Percentiles rank a stretch among this genome's conserved stretches.
phyloP scores from a whole-genome alignment of 2,888 invertebrate species.

The Hipparchia sbordonii region DNA sequence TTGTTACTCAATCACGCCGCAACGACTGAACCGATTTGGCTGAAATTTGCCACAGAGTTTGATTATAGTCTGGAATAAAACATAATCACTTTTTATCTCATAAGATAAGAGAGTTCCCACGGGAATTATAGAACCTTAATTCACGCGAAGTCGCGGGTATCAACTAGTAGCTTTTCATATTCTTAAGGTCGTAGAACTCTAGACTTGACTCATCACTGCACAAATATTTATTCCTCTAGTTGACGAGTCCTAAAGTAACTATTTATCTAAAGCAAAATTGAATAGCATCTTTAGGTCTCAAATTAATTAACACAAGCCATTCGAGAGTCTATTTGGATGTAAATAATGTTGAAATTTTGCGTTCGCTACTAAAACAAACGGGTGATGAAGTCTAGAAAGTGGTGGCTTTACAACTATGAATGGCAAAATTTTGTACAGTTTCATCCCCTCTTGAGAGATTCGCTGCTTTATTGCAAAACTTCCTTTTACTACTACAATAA shows the following conservation, averaged over 20 bases:
- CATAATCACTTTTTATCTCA: too few relatives aligned
- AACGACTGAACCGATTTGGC: too few relatives aligned
- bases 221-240: too few relatives aligned
- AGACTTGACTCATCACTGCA: neutral
- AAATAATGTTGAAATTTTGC: neutral
- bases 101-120: too few relatives aligned
- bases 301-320: neutral
- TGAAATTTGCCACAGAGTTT: too few relatives aligned
- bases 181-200: neutral
- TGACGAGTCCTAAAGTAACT: neutral
- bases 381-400: neutral
- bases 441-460: neutral
- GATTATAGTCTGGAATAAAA: too few relatives aligned
- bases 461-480: neutral
- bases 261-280: neutral
- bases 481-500: too few relatives aligned
- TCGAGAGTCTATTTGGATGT: neutral
- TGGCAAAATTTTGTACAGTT: neutral
- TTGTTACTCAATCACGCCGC: too few relatives aligned
- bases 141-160: too few relatives aligned
- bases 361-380: neutral
- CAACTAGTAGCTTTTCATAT: too few relatives aligned
- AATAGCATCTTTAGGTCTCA: neutral
- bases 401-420: neutral
- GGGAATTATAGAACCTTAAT: neutral